Base-by-base conservation (phyloP, 2,797 vertebrate genomes). In the Caiman crocodilus region DNA sequence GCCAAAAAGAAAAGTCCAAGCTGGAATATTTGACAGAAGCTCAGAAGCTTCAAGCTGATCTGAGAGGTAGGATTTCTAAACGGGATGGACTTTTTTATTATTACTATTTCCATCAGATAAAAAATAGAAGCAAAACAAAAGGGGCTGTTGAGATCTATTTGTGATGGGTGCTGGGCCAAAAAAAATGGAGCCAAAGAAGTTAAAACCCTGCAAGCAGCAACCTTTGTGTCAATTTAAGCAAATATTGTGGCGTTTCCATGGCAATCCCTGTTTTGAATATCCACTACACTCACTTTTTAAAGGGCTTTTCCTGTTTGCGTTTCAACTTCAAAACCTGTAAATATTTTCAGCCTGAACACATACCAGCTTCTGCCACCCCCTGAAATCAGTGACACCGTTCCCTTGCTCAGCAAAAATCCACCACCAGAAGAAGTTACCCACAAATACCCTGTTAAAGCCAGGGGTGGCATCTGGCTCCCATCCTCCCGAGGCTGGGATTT, bases 211-310 rank as follows among this genome's bases (percentile, higher is more conserved):
- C 95, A 95, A 97, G 98, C 95, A 63, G 97, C 97, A 98, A 98
- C 96, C 98, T 98, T 97, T 98, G 98, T 98, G 98, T 98, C 97
- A 98, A 98, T 98, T 98, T 98, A 98, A 97, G 97, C 98, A 98
- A 98, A 98, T 98, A 98, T 98, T 98, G 98, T 98, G 98, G 97
- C 21, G 98, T 98, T 98, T 98, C 98, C 98, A 98, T 98, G 97
- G 97, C 80, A 97, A 98, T 98, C 93, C 98, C 98, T 98, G 98
- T 98, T 98, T 98, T 98, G 98, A 98, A 98, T 98, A 98, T 98
- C 97, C 97, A 97, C 97, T 95, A 96, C 97, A 95, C 96, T 98
- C 95, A 97, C 95, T 98, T 98, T 98, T 98, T 98, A 98, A 98
- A 98, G 96, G 97, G 96, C 97, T 97, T 98, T 98, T 98, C 98